Evolutionary conservation across 2,888 invertebrate genomes (phyloP).

Genomic region (Leptinotarsa peninsularis): DNA sequence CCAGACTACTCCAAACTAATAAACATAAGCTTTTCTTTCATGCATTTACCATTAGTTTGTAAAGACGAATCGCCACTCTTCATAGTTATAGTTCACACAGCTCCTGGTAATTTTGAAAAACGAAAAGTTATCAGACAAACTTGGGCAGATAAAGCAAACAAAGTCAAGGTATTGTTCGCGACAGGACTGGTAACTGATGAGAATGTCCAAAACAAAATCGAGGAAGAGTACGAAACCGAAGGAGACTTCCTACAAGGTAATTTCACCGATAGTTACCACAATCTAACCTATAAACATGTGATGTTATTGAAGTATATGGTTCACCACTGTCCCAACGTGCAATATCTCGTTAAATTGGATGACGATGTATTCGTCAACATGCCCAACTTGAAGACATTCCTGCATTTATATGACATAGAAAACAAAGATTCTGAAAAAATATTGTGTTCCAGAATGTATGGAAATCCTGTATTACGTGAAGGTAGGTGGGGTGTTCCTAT

Average conservation of each 20-base stretch:
- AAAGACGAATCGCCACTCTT: slow-evolving; percentile 59
- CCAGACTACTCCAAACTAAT: slow-evolving; percentile 23
- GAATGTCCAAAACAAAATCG: slow-evolving; percentile 51
- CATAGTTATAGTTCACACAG: slow-evolving; percentile 79
- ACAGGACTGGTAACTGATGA: slow-evolving; percentile 18
- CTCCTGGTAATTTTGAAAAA: slow-evolving; percentile 74
- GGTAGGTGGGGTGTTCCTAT: slow-evolving; percentile 79
- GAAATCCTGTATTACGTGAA: slow-evolving; percentile 11
- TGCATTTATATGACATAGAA: slow-evolving; percentile 24
- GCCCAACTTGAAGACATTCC: slow-evolving; percentile 67
- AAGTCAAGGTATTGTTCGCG: slow-evolving; percentile 21
- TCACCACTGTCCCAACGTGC: slow-evolving; percentile 75
- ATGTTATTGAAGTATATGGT: slow-evolving; percentile 83
- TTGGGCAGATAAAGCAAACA: slow-evolving; percentile 23
- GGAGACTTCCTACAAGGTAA: slow-evolving; percentile 82
- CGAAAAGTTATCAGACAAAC: slow-evolving; percentile 72
- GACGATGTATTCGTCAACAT: slow-evolving; percentile 82
- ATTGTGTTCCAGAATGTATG: slow-evolving; percentile 23
- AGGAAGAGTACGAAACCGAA: slow-evolving; percentile 69
- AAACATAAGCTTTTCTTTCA: slow-evolving; percentile 29
- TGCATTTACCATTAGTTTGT: slow-evolving; percentile 20
- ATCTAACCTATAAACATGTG: slow-evolving; percentile 85
- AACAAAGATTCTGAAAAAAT: slow-evolving; percentile 21
- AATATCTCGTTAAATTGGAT: slow-evolving; percentile 76
- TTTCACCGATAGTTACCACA: slow-evolving; percentile 81